Conservation (phyloP, 2,113 vertebrate species). For the Scomber japonicus region DNA sequence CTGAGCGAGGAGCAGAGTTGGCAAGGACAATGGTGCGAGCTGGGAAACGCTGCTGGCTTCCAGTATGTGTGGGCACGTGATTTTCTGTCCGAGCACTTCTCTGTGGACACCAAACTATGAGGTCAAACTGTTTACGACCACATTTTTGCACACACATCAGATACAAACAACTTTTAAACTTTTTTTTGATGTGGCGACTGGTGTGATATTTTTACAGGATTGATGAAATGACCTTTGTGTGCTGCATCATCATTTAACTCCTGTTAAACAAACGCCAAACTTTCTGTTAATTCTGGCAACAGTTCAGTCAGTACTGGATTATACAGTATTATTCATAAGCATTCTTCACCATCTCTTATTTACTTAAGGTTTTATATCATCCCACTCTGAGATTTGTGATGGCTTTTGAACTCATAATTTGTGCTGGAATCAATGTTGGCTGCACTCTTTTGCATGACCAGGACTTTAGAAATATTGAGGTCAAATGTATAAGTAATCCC, state of each 20-base stretch:
- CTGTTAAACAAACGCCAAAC: not conserved
- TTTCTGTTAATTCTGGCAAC: not conserved
- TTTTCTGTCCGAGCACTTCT: conserved; percentile 39
- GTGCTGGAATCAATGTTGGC: too few species aligned
- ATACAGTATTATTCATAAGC: not conserved
- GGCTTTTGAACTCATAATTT: too few species aligned
- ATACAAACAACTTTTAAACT: not conserved
- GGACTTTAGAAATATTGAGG: too few species aligned
- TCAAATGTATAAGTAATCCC: too few species aligned
- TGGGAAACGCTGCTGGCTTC: conserved; percentile 66
- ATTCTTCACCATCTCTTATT: not conserved
- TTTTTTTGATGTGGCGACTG: not conserved
- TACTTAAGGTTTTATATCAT: too few species aligned
- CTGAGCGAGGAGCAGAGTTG: conserved; percentile 44
- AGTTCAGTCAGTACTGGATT: not conserved
- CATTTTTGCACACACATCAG: not conserved
- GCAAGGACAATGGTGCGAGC: conserved; percentile 3
- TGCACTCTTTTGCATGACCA: too few species aligned
- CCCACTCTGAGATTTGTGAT: not conserved
- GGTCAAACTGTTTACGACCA: conserved; percentile 10
- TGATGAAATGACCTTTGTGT: not conserved
- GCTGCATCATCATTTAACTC: not conserved
- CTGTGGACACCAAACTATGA: conserved; percentile 23
- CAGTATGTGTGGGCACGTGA: conserved; percentile 59
- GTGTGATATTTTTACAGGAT: not conserved